Base-by-base conservation (phyloP, 2,888 invertebrate species). In the Acanthoscelides obtectus region DNA sequence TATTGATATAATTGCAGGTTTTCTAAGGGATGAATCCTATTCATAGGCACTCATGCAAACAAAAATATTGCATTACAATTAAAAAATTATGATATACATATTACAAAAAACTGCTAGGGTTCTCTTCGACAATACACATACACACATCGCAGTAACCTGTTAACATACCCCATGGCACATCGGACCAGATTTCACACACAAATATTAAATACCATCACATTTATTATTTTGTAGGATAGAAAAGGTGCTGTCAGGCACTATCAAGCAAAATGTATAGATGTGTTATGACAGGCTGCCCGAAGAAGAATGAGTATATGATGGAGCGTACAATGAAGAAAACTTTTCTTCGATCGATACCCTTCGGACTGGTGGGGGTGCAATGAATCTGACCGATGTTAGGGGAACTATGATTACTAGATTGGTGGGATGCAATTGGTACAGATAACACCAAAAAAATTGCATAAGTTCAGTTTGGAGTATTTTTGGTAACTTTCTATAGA, bases 261-360 rank as follows among this genome's bases (percentile, higher is more conserved):
- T 76, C 77, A 76, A 77, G 75, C 76, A 77, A 75, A 75, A 76
- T 77, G 73, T 75, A 72, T 75, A 72, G 76, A 76, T 74, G 72
- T 73, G 74, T 72, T 79, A 78, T 81, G 79, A 81, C 80, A 76
- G 81, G 80, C 81, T 81, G 80, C 74, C 77, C 74, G 80, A 82
- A 80, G 77, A 77, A 76, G 75, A 80, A 76, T 77, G 75, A 75
- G 73, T 75, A 76, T 45, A 45, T 45, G 71, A 71, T 76, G 76
- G 73, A 73, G 73, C 74, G 75, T 75, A 72, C 76, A 75, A 45
- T 45, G 76, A 78, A 78, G 77, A 75, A 76, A 74, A 77, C 73
- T 67, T 73, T 75, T 75, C 78, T 80, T 80, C 80, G 80, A 81
- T 80, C 80, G 78, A 79, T 78, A 77, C 68, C 73, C 45, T 45